A percentile compares a stretch with the other conserved stretches of the same genome.
Conservation (phyloP, 2,113 vertebrate species). For the Grammomys surdaster region DNA sequence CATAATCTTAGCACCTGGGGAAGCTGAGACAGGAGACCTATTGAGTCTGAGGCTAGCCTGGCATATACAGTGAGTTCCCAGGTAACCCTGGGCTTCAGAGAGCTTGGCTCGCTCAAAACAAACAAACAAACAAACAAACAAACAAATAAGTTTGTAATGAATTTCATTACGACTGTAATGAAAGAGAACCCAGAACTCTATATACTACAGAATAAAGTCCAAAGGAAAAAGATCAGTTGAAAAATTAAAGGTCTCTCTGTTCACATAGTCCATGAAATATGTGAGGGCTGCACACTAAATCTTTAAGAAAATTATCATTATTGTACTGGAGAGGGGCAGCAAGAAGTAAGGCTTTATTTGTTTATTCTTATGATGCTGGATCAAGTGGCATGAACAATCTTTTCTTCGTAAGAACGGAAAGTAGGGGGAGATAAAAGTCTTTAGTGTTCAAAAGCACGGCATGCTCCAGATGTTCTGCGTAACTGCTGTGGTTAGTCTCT, state of each 20-base stretch:
- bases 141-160: no score
- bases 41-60: background rate
- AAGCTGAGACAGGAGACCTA: background rate
- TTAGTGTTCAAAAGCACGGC: background rate
- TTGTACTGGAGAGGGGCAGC: background rate
- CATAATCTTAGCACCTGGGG: background rate
- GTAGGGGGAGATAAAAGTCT: background rate
- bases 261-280: fast-evolving
- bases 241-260: background rate
- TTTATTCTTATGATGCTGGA: background rate
- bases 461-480: background rate
- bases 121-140: background rate
- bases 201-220: background rate
- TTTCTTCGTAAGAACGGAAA: background rate
- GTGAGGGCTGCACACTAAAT: background rate
- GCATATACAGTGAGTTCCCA: background rate
- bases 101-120: background rate
- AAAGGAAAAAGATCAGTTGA: no score
- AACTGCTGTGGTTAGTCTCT: no score
- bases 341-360: background rate
- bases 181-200: background rate
- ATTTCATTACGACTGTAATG: fast-evolving
- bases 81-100: background rate
- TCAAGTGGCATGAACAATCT: background rate
- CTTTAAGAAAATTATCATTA: background rate